Conservation (phyloP, 2,113 vertebrate species). For the Scalopus aquaticus region DNA sequence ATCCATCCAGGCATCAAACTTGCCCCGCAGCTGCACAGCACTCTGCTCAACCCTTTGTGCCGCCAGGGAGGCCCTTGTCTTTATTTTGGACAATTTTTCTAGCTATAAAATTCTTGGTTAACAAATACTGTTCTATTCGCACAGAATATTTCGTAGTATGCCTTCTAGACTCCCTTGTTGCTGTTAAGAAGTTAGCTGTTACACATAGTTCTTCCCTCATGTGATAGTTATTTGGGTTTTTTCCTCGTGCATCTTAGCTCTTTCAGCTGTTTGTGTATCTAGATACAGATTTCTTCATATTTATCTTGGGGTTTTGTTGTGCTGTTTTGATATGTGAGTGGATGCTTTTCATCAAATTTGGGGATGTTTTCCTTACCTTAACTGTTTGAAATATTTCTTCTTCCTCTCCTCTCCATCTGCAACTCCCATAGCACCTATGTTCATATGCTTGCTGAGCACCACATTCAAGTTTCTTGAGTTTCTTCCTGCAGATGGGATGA, state of each 20-base stretch:
- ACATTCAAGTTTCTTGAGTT: not conserved
- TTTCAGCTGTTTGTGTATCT: not conserved
- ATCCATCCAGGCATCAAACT: too few relatives aligned
- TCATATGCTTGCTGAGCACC: not conserved
- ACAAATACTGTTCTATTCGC: not conserved
- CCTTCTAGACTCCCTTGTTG: not conserved
- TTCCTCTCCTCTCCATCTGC: not conserved
- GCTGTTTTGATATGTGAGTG: not conserved
- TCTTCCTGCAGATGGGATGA: not conserved
- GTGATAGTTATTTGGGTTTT: not conserved
- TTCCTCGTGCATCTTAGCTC: not conserved
- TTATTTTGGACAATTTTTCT: not conserved
- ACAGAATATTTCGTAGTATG: not conserved
- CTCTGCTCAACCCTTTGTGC: too few relatives aligned
- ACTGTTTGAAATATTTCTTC: not conserved
- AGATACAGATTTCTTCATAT: not conserved
- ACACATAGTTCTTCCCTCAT: not conserved
- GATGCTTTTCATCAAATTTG: not conserved
- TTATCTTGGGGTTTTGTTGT: not conserved
- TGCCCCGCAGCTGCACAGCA: too few relatives aligned
- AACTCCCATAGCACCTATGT: not conserved
- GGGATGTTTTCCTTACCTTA: not conserved
- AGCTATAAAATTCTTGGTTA: not conserved
- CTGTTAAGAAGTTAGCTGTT: not conserved
- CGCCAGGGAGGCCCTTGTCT: too few relatives aligned